These are phyloP conservation scores for Ganaspis brasiliensis DNA, from an alignment of 2,888 invertebrate genomes.

Conservation along the genomic window DNA sequence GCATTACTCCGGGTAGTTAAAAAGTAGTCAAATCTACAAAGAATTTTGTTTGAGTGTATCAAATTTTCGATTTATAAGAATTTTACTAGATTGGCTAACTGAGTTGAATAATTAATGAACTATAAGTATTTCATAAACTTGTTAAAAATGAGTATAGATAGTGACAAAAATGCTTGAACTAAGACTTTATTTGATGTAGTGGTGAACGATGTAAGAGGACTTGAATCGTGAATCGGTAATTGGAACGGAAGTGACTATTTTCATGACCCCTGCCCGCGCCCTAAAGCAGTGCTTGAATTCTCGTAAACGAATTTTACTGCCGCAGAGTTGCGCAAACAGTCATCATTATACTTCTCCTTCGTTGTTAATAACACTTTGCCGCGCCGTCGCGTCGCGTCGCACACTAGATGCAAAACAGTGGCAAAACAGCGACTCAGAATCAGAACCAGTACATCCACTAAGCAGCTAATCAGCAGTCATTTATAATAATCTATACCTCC, in stretches of 20 bases:
- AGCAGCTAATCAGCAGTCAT: neutral
- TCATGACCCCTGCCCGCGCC: slow-evolving; percentile 44
- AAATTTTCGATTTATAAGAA: too few relatives aligned
- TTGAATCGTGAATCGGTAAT: slow-evolving; percentile 53
- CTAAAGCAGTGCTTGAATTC: slow-evolving; percentile 53
- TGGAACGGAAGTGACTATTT: slow-evolving; percentile 69
- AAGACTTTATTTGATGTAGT: too few relatives aligned
- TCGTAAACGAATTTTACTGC: slow-evolving; percentile 71
- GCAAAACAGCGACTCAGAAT: slow-evolving; percentile 5
- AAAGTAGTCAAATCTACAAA: too few relatives aligned
- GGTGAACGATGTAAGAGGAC: slow-evolving; percentile 8
- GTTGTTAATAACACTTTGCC: slow-evolving; percentile 29
- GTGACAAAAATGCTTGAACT: too few relatives aligned
- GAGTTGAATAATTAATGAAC: too few relatives aligned
- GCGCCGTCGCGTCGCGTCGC: neutral
- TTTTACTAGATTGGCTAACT: too few relatives aligned
- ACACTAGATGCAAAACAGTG: slow-evolving; percentile 11
- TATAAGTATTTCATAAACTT: too few relatives aligned
- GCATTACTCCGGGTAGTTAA: too few relatives aligned
- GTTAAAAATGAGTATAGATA: too few relatives aligned
- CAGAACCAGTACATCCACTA: neutral
- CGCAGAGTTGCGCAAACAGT: slow-evolving; percentile 65
- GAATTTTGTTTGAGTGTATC: too few relatives aligned
- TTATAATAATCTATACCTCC: neutral
- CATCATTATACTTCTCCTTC: slow-evolving; percentile 32